Percentiles rank a stretch among this genome's conserved stretches.
These are phyloP conservation scores for Wasmannia auropunctata DNA, from an alignment of 1,140 invertebrate species.

Conservation along the genomic window DNA sequence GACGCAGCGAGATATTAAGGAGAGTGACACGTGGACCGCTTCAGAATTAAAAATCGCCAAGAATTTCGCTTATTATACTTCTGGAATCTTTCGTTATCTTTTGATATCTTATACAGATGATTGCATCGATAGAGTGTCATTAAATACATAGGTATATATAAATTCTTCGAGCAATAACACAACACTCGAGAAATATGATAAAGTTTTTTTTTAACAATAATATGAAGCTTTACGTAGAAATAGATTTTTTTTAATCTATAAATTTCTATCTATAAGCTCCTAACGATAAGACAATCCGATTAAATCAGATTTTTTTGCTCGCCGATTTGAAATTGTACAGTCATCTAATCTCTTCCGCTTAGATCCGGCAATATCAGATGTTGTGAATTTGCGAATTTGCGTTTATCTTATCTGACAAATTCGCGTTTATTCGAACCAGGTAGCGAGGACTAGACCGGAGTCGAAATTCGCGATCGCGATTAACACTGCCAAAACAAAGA, in stretches of 20 bases:
- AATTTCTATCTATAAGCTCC: background rate
- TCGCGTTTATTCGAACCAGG: constrained; percentile 31
- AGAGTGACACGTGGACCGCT: background rate
- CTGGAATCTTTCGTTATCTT: background rate
- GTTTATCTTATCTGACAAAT: constrained; percentile 64
- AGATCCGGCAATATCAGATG: background rate
- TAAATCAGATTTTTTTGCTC: background rate
- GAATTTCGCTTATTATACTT: background rate
- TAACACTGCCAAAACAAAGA: constrained; percentile 22
- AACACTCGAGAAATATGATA: background rate
- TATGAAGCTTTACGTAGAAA: background rate
- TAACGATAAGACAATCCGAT: background rate
- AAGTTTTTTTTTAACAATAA: background rate
- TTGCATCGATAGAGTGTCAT: background rate
- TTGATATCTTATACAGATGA: constrained; percentile 11
- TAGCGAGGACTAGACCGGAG: constrained; percentile 35
- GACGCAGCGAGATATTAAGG: background rate
- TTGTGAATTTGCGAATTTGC: background rate
- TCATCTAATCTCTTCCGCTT: background rate
- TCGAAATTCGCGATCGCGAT: background rate
- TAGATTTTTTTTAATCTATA: background rate
- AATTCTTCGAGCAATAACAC: background rate
- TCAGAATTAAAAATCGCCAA: background rate
- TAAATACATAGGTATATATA: background rate
- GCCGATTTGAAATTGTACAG: background rate